Evolutionary conservation across 1,140 invertebrate genomes (phyloP), one percentile per base, ranked within the genome.

Genomic region (Drosophila simulans): DNA sequence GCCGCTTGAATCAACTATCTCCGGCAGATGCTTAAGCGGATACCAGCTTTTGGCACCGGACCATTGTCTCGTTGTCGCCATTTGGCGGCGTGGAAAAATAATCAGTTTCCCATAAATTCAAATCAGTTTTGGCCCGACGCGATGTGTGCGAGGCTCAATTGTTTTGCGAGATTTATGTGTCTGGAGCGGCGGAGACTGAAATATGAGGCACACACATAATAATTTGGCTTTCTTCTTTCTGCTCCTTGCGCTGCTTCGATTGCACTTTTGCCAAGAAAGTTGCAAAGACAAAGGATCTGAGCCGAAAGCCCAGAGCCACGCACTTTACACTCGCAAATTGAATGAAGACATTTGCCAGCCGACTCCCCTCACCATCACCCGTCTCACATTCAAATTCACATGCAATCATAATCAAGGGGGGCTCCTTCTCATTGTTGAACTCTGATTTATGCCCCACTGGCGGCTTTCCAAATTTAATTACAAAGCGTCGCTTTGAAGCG

Each of bases 51-150:
- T 83, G 80, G 75, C 72, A 85, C 58, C 11, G 27, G 15, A 56
- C 10, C 52, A 71, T 80, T 83, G 64, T 53, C 75, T 49, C 17
- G 66, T 85, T 56, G 77, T 77, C 64, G 66, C 66, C 62, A 42
- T 45, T 56, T 11, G 59, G 57, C 66, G 59, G 53, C 57, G 39
- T 62, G 52, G 59, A 57, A 72, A 66, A 90, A 79, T 91, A 91
- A 91, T 91, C 89, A 82, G 89, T 91, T 91, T 91, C 66, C 66
- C 84, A 91, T 91, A 91, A 91, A 91, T 91, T 91, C 73, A 85
- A 89, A 89, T 89, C 89, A 85, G 74, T 66, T 54, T 51, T 46
- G 46, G 46, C 39, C 49, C 52, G 22, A 27, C 46, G 48, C 43
- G 52, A 37, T 49, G 60, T 69, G 39, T 35, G 42, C 54, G 27